These are phyloP conservation scores for Echeneis naucrates DNA, from an alignment of 2,797 vertebrate species.

Conservation along the genomic window DNA sequence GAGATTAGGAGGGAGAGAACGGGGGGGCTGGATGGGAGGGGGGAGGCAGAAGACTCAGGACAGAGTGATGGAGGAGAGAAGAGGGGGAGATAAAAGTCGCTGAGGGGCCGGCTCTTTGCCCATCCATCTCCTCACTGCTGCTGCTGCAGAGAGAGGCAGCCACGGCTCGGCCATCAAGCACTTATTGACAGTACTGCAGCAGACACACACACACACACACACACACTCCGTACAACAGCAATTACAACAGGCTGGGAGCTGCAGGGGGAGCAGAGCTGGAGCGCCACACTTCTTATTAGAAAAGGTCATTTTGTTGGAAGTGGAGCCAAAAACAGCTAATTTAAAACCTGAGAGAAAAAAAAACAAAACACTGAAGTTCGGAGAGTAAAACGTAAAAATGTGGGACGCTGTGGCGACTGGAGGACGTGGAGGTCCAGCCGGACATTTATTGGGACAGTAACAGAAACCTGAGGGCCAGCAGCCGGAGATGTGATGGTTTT, in stretches of 20 bases:
- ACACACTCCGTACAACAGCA: slow-evolving; percentile 38
- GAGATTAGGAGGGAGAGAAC: background rate
- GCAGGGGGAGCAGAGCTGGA: slow-evolving; percentile 1
- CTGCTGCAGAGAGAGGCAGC: slow-evolving; percentile 47
- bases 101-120: slow-evolving; percentile 48
- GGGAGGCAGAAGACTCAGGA: slow-evolving; percentile 32
- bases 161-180: slow-evolving; percentile 54
- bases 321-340: background rate
- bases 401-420: background rate
- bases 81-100: slow-evolving; percentile 52
- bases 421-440: background rate
- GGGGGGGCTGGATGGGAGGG: slow-evolving; percentile 12
- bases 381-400: background rate
- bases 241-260: slow-evolving; percentile 57
- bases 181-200: slow-evolving; percentile 78
- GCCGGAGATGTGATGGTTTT: background rate
- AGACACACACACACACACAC: slow-evolving; percentile 47
- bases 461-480: background rate
- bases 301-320: slow-evolving; percentile 17
- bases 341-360: background rate
- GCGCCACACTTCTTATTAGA: background rate
- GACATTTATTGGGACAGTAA: background rate
- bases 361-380: background rate
- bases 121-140: slow-evolving; percentile 58
- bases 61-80: slow-evolving; percentile 43